Evolutionary conservation across 1,140 invertebrate species (phyloP).

Genomic region (Penaeus chinensis): DNA sequence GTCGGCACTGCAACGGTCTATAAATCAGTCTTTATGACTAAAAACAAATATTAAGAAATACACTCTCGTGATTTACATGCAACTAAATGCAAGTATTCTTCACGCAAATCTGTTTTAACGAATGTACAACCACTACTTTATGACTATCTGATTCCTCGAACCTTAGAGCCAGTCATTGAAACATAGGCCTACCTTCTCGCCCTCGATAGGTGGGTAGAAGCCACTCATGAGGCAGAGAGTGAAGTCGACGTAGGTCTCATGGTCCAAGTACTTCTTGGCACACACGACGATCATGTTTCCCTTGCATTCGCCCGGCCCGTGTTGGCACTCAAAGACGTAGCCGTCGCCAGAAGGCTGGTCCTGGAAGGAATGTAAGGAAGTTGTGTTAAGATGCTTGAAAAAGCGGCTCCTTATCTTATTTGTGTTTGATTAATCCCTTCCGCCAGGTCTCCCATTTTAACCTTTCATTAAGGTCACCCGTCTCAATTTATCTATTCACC

Average conservation of each 20-base stretch:
- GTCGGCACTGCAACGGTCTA: no score
- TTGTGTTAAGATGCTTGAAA: background rate
- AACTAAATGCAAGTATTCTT: background rate
- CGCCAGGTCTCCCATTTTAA: no score
- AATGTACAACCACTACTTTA: background rate
- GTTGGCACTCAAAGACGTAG: conserved; percentile 33
- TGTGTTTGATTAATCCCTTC: no score
- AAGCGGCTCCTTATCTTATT: no score
- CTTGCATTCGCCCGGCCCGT: conserved; percentile 26
- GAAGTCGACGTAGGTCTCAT: conserved; percentile 8
- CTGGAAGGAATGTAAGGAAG: background rate
- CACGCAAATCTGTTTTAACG: background rate
- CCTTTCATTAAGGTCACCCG: background rate
- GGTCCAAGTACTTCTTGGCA: conserved; percentile 13
- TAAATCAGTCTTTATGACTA: no score
- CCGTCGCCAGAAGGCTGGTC: background rate
- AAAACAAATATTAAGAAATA: no score
- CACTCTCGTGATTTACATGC: no score
- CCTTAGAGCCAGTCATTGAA: background rate
- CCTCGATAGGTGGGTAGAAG: background rate
- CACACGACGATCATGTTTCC: conserved; percentile 26
- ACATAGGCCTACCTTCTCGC: conserved; percentile 15
- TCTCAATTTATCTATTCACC: background rate
- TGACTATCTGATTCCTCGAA: no score
- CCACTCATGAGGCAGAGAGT: conserved; percentile 23